Percentiles rank a stretch among this genome's conserved stretches.
phyloP scores from a whole-genome alignment of 2,888 invertebrate genomes.

The Artemia sinica region DNA sequence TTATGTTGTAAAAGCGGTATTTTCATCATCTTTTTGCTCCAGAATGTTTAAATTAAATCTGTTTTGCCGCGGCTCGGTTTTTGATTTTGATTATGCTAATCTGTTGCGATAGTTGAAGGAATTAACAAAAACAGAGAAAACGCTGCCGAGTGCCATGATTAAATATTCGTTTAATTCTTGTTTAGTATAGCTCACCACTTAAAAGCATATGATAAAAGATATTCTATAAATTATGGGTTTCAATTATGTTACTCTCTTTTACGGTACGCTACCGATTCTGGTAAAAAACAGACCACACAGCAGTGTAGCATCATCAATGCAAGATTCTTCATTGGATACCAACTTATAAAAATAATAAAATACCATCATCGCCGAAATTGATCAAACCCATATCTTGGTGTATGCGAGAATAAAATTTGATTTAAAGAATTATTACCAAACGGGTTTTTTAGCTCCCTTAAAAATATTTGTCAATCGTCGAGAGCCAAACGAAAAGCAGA shows the following conservation, averaged over 20 bases:
- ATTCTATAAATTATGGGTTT: conserved; percentile 10
- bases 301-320: neutral
- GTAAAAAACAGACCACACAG: conserved; percentile 8
- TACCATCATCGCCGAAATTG: too few relatives aligned
- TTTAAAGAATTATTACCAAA: too few relatives aligned
- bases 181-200: neutral
- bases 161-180: conserved; percentile 14
- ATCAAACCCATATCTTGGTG: too few relatives aligned
- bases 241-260: conserved; percentile 12
- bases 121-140: conserved; percentile 3
- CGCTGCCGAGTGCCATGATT: conserved; percentile 14
- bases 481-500: too few relatives aligned
- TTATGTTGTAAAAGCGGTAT: conserved; percentile 14
- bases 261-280: conserved; percentile 7
- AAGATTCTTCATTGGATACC: too few relatives aligned
- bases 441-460: too few relatives aligned
- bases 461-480: too few relatives aligned
- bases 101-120: conserved; percentile 1
- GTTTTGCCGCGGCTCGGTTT: conserved; percentile 9
- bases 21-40: conserved; percentile 13
- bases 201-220: conserved; percentile 14
- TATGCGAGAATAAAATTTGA: too few relatives aligned
- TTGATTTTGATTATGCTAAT: conserved; percentile 14
- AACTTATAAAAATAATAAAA: too few relatives aligned
- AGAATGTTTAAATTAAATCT: conserved; percentile 5